Evolutionary conservation across 2,797 vertebrate genomes (phyloP).

Genomic region (Sebastes glaucus): DNA sequence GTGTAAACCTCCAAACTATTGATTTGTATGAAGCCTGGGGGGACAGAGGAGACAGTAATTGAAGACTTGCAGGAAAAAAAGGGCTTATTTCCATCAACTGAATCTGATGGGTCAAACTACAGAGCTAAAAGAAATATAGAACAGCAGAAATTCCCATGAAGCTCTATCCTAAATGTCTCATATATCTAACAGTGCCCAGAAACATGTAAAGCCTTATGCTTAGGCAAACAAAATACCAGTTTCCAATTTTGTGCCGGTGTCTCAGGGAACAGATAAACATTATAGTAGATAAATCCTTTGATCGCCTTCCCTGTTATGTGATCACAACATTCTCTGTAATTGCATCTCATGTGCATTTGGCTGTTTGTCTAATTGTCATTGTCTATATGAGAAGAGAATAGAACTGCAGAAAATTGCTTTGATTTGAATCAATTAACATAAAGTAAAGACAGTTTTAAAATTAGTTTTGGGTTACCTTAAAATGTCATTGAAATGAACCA

Average conservation of each 20-base stretch:
- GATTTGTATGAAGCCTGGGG: slow-evolving; percentile 48
- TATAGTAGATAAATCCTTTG: background rate
- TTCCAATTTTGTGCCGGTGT: background rate
- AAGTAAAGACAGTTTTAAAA: background rate
- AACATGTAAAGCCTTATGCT: background rate
- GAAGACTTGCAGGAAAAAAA: slow-evolving; percentile 26
- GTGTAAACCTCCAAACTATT: slow-evolving; percentile 40
- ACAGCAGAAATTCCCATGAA: background rate
- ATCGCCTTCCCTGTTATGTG: background rate
- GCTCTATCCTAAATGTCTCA: background rate
- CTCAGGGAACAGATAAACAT: background rate
- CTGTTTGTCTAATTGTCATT: background rate
- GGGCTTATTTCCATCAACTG: slow-evolving; percentile 27
- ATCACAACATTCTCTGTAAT: background rate
- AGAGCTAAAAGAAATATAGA: background rate
- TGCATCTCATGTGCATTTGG: background rate
- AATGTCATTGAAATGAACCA: background rate
- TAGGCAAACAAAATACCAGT: background rate
- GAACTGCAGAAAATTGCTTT: background rate
- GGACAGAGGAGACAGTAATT: slow-evolving; percentile 36
- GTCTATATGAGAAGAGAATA: background rate
- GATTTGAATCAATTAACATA: background rate
- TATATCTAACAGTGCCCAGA: background rate
- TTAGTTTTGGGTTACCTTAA: background rate
- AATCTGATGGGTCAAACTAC: slow-evolving; percentile 16